Conservation (phyloP, 2,113 vertebrate genomes). For the Crotalus helleri region DNA sequence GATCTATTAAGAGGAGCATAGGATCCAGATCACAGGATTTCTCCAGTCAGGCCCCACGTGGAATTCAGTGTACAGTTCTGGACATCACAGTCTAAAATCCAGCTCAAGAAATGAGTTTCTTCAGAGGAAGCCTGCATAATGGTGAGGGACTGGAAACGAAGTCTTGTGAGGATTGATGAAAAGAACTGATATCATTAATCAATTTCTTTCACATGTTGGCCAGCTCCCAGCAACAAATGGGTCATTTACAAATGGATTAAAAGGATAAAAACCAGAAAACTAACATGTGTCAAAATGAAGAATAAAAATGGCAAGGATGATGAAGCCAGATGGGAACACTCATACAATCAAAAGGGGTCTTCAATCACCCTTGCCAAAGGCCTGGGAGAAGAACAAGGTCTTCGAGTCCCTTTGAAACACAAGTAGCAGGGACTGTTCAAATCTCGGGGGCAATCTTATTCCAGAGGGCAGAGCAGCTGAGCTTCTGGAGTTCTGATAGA, state of each 20-base stretch:
- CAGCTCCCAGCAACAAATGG: no score
- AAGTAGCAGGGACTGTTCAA: no score
- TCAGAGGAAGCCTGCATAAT: neutral
- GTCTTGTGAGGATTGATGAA: neutral
- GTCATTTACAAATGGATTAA: neutral
- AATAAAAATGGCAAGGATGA: neutral
- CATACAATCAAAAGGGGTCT: neutral
- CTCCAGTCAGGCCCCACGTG: neutral
- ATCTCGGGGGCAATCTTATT: no score
- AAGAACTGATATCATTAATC: neutral
- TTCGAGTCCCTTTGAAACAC: neutral
- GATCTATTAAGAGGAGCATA: neutral
- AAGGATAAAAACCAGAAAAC: neutral
- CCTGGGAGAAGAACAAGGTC: neutral
- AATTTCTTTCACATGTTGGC: neutral
- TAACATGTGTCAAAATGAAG: neutral
- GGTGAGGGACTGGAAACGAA: no score
- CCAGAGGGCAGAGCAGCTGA: no score
- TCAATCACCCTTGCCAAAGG: neutral
- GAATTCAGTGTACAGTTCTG: neutral
- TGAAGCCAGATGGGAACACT: neutral
- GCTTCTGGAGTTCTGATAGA: no score
- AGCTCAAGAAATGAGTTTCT: neutral
- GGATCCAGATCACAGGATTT: neutral
- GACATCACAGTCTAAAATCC: neutral